Base-by-base conservation (phyloP, 2,797 vertebrate genomes). In the Enteromius argenteus region DNA sequence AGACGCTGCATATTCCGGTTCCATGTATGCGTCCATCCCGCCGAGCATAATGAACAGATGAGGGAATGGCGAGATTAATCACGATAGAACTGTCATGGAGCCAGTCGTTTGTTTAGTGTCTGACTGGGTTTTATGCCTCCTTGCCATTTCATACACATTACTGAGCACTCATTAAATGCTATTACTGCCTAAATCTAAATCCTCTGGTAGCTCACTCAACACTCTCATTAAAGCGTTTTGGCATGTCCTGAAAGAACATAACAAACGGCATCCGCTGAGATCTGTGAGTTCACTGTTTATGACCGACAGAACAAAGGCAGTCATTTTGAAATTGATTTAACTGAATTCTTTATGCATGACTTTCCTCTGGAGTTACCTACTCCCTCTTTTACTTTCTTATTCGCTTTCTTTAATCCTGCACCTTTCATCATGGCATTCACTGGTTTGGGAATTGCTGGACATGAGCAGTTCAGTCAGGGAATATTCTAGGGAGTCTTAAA, bases 231-330 rank as follows among this genome's bases (percentile, higher is more conserved):
- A 79, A 58, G 56, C 74, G 21, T 49, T 77, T 84, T 84, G 83
- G 83, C 83, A 79, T 79, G 75, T 84, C 75, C 83, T 71, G 74
- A 84, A 84, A 79, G 66, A 84, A 84, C 75, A 84, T 69, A 84
- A 84, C 51, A 60, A 84, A 46, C 23, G 37, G 37, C 51, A 49
- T 79, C 30, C 53, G 23, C 37, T 69, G 81, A 77, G 73, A 76
- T 76, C 64, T 56, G 27, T 19, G 39, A 71, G 37, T 84, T 62
- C 83, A 72, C 64, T 79, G 56, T 84, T 84, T 84, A 84, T 78
- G 37, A 84, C 53, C 66, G 30, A 67, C 66, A 58, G 75, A 84
- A 84, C 66, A 78, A 78, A 84, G 62, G 66, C 66, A 69, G 5
- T 60, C 39, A 62, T 60, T 71, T 17, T 30, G 32, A 67, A 75